Evolutionary conservation across 2,888 invertebrate genomes (phyloP).

Genomic region (Oligia latruncula): DNA sequence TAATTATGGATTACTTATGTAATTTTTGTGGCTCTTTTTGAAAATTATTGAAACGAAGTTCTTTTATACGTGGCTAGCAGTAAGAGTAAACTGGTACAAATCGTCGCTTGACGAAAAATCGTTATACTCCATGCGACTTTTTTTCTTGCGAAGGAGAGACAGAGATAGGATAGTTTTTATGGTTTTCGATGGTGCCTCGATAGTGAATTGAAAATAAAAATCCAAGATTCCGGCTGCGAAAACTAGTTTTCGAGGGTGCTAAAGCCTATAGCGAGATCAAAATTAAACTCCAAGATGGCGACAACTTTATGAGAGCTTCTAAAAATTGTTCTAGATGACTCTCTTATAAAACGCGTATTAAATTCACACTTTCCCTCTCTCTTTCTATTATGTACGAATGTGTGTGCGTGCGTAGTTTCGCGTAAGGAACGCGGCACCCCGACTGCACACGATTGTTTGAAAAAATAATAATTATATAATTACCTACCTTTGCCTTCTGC

Average conservation of each 20-base stretch:
- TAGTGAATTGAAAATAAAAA: too few relatives aligned
- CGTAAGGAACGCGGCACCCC: neutral
- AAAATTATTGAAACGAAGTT: too few relatives aligned
- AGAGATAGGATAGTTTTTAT: neutral
- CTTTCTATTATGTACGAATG: neutral
- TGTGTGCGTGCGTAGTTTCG: neutral
- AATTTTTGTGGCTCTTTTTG: too few relatives aligned
- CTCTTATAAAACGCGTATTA: neutral
- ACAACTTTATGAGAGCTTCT: neutral
- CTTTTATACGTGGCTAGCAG: neutral
- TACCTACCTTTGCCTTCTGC: neutral
- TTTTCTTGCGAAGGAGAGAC: neutral
- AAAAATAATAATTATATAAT: neutral
- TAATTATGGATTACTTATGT: neutral
- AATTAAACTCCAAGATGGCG: too few relatives aligned
- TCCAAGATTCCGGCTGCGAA: too few relatives aligned
- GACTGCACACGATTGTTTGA: neutral
- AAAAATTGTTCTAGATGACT: neutral
- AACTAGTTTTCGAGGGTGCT: too few relatives aligned
- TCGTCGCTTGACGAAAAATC: neutral
- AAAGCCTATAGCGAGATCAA: too few relatives aligned
- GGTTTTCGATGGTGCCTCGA: neutral
- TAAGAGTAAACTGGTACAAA: neutral
- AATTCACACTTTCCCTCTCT: neutral
- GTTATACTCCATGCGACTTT: neutral